Percentiles rank a stretch among this genome's conserved stretches.
Evolutionary conservation across 2,113 vertebrate species (phyloP).

Genomic region (Isurus oxyrinchus): DNA sequence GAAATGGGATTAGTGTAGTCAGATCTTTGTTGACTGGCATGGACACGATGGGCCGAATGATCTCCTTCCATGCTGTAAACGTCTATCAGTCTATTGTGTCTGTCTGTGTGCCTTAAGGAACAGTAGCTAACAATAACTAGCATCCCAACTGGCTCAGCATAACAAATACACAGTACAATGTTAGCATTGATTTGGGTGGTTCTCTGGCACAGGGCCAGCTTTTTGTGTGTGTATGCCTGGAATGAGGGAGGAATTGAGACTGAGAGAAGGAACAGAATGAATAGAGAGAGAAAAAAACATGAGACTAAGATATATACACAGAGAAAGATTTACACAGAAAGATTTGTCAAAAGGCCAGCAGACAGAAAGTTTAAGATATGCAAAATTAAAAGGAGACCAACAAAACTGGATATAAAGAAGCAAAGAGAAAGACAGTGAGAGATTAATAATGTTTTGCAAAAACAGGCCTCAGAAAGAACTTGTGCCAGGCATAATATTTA

Average conservation of each 20-base stretch:
- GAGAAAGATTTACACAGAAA: background rate
- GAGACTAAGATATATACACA: background rate
- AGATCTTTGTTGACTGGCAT: no score
- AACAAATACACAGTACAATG: background rate
- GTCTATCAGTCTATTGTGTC: background rate
- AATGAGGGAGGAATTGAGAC: background rate
- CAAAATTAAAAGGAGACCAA: background rate
- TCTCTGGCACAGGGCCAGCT: background rate
- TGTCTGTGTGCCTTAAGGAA: background rate
- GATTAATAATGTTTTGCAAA: background rate
- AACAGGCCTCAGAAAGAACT: background rate
- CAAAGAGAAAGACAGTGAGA: background rate
- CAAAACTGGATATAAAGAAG: background rate
- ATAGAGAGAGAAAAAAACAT: background rate
- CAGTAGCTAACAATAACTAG: background rate
- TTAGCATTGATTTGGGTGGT: background rate
- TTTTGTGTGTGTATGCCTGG: background rate
- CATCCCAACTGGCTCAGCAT: background rate
- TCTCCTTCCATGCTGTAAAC: no score
- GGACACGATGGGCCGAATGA: no score
- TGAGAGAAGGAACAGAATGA: background rate
- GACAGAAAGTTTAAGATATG: background rate
- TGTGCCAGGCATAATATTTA: background rate
- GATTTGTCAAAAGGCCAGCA: background rate
- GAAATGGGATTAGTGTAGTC: no score